A percentile compares a stretch with the other conserved stretches of the same genome.
These are phyloP conservation scores for Polydesmus complanatus DNA, from an alignment of 2,888 invertebrate species.

Conservation along the genomic window DNA sequence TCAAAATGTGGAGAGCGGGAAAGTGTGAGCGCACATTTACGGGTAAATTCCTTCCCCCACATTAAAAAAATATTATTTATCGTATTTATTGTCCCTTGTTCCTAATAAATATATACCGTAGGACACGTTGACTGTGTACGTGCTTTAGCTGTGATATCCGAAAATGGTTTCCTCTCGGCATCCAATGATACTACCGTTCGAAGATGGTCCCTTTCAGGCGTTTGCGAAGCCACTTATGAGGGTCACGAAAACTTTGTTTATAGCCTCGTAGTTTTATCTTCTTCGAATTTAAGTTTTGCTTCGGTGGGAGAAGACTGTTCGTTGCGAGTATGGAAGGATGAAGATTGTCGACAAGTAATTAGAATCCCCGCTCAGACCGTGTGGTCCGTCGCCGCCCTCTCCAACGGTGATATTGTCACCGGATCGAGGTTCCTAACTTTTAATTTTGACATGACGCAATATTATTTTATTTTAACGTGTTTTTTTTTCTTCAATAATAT, in stretches of 20 bases:
- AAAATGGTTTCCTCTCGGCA: slow-evolving; percentile 70
- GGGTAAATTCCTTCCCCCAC: slow-evolving; percentile 36
- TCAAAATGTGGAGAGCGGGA: slow-evolving; percentile 69
- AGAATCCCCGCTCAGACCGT: slow-evolving; percentile 71
- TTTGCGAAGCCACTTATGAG: slow-evolving; percentile 57
- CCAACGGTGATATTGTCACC: slow-evolving; percentile 78
- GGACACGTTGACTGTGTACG: slow-evolving; percentile 91
- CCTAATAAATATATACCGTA: too few relatives aligned
- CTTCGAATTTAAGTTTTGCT: slow-evolving; percentile 47
- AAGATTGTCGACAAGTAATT: slow-evolving; percentile 46
- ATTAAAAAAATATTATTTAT: not conserved
- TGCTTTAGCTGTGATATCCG: slow-evolving; percentile 52
- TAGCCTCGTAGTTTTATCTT: slow-evolving; percentile 33
- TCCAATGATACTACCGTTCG: slow-evolving; percentile 82
- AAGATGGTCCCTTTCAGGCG: slow-evolving; percentile 65
- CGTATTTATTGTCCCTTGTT: not conserved
- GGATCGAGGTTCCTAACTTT: slow-evolving; percentile 44
- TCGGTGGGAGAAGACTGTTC: slow-evolving; percentile 81
- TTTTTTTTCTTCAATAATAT: slow-evolving; percentile 8
- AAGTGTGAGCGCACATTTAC: slow-evolving; percentile 48
- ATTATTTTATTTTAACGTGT: slow-evolving; percentile 8
- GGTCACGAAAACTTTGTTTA: slow-evolving; percentile 86
- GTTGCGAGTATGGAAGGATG: slow-evolving; percentile 60
- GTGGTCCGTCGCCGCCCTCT: slow-evolving; percentile 67
- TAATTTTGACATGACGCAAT: not conserved